A percentile compares a stretch with the other conserved stretches of the same genome.
Evolutionary conservation across 2,888 invertebrate species (phyloP).

Genomic region (Harmothoe impar): DNA sequence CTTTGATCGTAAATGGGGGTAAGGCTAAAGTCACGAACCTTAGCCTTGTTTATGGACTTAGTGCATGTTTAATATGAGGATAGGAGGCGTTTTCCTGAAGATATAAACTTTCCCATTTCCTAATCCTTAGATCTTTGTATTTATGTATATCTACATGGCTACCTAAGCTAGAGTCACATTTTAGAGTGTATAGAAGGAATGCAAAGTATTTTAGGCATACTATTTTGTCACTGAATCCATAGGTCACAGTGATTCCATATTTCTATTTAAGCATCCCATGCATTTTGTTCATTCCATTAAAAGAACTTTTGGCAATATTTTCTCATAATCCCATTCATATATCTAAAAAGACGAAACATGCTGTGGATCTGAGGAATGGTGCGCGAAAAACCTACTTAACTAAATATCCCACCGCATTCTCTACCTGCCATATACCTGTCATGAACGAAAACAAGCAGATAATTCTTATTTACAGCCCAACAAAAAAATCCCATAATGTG

Average conservation of each 20-base stretch:
- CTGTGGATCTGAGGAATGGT: too few species aligned
- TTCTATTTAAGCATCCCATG: neutral
- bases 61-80: conserved; percentile 26
- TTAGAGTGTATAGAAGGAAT: neutral
- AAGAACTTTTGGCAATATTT: too few species aligned
- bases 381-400: neutral
- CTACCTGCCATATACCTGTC: neutral
- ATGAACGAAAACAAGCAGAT: neutral
- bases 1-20: neutral
- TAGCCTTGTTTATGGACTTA: conserved; percentile 31
- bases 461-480: neutral
- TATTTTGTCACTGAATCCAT: neutral
- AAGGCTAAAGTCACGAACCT: conserved; percentile 17
- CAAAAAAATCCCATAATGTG: neutral
- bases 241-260: neutral
- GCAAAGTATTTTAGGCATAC: neutral
- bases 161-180: neutral
- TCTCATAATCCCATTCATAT: too few species aligned
- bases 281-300: too few species aligned
- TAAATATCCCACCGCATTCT: neutral
- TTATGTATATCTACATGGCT: neutral
- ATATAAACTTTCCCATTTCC: conserved; percentile 3
- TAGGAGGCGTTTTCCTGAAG: neutral
- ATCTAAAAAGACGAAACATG: too few species aligned
- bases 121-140: neutral